phyloP scores from a whole-genome alignment of 2,797 vertebrate genomes.

The Acanthornis magna region DNA sequence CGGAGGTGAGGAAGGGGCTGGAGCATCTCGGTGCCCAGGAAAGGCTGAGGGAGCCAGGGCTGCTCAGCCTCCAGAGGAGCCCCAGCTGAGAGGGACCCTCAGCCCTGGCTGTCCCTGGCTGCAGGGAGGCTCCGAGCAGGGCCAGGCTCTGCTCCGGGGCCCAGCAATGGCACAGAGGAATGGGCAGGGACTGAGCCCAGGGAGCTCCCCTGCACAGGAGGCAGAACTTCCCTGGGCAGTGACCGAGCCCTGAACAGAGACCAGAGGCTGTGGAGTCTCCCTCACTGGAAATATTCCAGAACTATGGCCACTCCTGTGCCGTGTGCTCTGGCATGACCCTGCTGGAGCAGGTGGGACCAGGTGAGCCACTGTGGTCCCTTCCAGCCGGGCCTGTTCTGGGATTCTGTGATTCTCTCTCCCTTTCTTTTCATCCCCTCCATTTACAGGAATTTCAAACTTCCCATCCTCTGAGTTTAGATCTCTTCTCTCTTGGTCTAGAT shows the following conservation, averaged over 20 bases:
- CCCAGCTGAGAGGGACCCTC: no score
- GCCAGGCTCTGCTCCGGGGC: no score
- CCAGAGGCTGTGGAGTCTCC: no score
- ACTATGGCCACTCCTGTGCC: background rate
- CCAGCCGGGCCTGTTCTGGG: accelerated
- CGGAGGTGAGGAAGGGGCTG: accelerated
- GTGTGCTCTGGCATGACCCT: background rate
- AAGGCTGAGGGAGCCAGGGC: background rate
- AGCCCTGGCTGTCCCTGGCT: no score
- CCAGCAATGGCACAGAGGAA: no score
- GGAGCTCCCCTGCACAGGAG: no score
- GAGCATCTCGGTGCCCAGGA: background rate
- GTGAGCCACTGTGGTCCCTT: accelerated
- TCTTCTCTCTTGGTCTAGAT: background rate
- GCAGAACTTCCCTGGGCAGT: no score
- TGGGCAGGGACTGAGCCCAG: no score
- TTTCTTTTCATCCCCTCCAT: background rate
- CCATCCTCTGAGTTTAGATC: background rate
- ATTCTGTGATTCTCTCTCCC: background rate
- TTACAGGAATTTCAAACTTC: background rate
- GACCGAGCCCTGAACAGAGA: no score
- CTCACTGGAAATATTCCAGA: background rate
- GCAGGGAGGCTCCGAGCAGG: no score
- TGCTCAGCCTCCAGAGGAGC: background rate
- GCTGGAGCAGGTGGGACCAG: background rate